These are phyloP conservation scores for Drosophila kurseongensis DNA, from an alignment of 1,140 invertebrate species.

Conservation along the genomic window DNA sequence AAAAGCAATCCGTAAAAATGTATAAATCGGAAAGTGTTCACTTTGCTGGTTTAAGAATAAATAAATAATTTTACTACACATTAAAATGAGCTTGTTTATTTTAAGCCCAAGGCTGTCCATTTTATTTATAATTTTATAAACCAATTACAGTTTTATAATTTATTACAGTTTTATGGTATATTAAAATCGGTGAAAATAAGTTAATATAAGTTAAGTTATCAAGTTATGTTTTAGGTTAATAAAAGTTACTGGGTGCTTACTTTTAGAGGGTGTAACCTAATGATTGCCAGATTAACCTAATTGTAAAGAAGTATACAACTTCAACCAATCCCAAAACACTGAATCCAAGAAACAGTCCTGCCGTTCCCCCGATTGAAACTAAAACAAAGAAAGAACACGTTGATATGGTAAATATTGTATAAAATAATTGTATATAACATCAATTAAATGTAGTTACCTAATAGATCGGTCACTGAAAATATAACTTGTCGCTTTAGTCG, in stretches of 20 bases:
- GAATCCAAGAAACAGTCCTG: conserved; percentile 89
- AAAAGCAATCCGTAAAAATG: not conserved
- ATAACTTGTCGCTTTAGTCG: conserved; percentile 73
- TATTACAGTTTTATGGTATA: not conserved
- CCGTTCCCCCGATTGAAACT: conserved; percentile 89
- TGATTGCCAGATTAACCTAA: conserved; percentile 87
- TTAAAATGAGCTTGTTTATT: not conserved
- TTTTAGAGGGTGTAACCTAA: conserved; percentile 65
- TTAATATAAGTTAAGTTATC: not conserved
- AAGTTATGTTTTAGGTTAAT: too few relatives aligned
- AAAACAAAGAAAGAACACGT: conserved; percentile 15
- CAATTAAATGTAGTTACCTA: conserved; percentile 48
- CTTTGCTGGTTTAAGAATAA: conserved; percentile 10
- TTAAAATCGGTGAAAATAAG: not conserved
- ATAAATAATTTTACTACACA: conserved; percentile 19
- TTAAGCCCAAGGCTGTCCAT: not conserved
- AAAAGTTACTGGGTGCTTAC: too few relatives aligned
- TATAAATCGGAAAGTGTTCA: not conserved
- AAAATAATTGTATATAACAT: too few relatives aligned
- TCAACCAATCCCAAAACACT: conserved; percentile 89
- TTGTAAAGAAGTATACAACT: conserved; percentile 88
- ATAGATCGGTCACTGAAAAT: conserved; percentile 80
- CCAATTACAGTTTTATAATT: not conserved
- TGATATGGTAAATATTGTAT: too few relatives aligned
- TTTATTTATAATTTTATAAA: too few relatives aligned